Conservation (phyloP, 2,113 vertebrate species). For the Coturnix japonica region DNA sequence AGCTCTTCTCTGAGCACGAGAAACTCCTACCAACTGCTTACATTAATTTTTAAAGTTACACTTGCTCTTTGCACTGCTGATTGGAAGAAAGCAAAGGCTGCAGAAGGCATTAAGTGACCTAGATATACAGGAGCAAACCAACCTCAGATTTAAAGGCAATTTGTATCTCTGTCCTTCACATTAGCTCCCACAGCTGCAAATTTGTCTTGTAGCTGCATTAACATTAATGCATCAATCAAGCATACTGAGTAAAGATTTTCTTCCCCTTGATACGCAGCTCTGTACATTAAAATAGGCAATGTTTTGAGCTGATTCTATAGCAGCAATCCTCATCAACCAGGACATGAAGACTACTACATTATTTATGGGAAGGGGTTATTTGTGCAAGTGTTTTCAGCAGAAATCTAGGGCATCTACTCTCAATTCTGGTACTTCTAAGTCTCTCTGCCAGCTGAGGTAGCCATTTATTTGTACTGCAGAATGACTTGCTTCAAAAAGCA, state of each 20-base stretch:
- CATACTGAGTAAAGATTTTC: background rate
- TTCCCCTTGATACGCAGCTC: fast-evolving
- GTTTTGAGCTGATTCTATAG: constrained; percentile 42
- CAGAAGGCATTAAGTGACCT: constrained; percentile 44
- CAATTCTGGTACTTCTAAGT: constrained; percentile 21
- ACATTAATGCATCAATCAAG: constrained; percentile 47
- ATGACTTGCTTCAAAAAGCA: background rate
- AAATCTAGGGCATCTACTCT: constrained; percentile 53
- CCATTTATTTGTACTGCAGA: background rate
- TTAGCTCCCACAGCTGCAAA: constrained; percentile 10
- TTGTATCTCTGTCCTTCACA: background rate
- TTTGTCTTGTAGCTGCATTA: constrained; percentile 45
- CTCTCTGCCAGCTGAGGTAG: background rate
- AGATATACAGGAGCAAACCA: constrained; percentile 55
- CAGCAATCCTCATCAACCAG: constrained; percentile 42
- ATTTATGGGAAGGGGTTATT: constrained; percentile 69
- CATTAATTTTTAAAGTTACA: constrained; percentile 66
- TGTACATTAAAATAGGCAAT: constrained; percentile 27
- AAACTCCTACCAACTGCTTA: constrained; percentile 34
- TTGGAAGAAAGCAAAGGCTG: constrained; percentile 48
- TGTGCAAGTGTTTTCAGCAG: constrained; percentile 51
- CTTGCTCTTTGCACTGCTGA: background rate
- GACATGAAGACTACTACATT: constrained; percentile 57
- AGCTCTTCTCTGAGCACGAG: constrained; percentile 4
- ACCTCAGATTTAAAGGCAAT: constrained; percentile 30